Evolutionary conservation across 1,140 invertebrate species (phyloP).

Genomic region (Tenebrio molitor): DNA sequence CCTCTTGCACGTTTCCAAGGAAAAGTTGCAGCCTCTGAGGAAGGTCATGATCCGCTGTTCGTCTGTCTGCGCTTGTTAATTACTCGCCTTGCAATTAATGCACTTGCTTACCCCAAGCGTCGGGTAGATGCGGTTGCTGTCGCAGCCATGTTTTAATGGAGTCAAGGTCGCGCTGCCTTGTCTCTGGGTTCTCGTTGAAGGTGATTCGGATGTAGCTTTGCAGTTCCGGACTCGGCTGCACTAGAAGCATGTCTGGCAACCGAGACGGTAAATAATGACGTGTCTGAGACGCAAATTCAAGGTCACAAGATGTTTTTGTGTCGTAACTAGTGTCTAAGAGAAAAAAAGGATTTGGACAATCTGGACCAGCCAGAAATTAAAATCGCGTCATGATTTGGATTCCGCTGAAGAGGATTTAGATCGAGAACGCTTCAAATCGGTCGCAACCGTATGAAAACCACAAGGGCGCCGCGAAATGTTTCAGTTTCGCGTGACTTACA

Average conservation of each 20-base stretch:
- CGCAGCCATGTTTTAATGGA: constrained; percentile 80
- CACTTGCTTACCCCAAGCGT: constrained; percentile 73
- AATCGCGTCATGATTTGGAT: too few relatives aligned
- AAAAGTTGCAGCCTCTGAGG: constrained; percentile 83
- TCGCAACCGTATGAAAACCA: too few relatives aligned
- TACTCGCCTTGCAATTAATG: not conserved
- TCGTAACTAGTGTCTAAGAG: too few relatives aligned
- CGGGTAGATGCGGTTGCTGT: constrained; percentile 80
- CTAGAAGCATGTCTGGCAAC: constrained; percentile 79
- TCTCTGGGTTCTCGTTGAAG: constrained; percentile 77
- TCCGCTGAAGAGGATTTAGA: too few relatives aligned
- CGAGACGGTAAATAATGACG: too few relatives aligned
- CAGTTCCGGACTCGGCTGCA: constrained; percentile 79
- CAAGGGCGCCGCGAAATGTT: too few relatives aligned
- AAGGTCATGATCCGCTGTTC: constrained; percentile 80
- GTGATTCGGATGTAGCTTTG: constrained; percentile 78
- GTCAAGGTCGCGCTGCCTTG: constrained; percentile 74
- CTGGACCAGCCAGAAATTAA: too few relatives aligned
- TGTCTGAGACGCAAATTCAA: too few relatives aligned
- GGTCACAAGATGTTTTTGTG: too few relatives aligned
- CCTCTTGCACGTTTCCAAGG: constrained; percentile 80
- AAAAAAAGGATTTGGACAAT: too few relatives aligned
- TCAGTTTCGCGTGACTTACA: too few relatives aligned
- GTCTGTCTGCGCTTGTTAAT: constrained; percentile 67
- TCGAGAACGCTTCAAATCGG: too few relatives aligned